Evolutionary conservation across 2,797 vertebrate species (phyloP).

Genomic region (Rhadinocentrus ornatus): DNA sequence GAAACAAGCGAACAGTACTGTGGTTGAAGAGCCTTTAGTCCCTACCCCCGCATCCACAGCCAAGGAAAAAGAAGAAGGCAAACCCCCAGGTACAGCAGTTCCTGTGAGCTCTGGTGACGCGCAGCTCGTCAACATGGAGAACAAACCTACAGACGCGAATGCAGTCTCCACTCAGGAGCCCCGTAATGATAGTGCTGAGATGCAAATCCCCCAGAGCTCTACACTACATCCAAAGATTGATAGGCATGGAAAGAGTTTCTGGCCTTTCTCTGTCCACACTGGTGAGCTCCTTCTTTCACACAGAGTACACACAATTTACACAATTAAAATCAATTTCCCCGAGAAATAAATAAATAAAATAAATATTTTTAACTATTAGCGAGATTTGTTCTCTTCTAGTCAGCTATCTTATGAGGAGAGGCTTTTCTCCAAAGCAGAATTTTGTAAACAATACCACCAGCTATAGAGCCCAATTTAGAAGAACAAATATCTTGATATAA

Average conservation of each 20-base stretch:
- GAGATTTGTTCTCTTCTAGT: constrained; percentile 19
- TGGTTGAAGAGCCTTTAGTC: constrained; percentile 68
- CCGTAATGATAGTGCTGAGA: constrained; percentile 72
- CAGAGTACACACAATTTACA: constrained; percentile 11
- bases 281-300: constrained; percentile 68
- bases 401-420: constrained; percentile 15
- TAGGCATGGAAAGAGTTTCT: constrained; percentile 60
- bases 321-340: neutral
- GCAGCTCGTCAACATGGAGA: constrained; percentile 34
- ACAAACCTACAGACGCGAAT: constrained; percentile 40
- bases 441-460: constrained; percentile 36
- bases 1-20: constrained; percentile 61
- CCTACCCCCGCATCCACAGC: constrained; percentile 82
- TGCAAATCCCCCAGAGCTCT: constrained; percentile 79
- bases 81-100: constrained; percentile 35
- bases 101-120: constrained; percentile 48
- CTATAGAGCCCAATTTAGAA: constrained; percentile 43
- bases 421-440: constrained; percentile 24
- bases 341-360: constrained; percentile 9
- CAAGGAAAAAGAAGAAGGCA: constrained; percentile 77
- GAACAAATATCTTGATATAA: constrained; percentile 68
- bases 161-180: constrained; percentile 77
- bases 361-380: constrained; percentile 2
- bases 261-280: constrained; percentile 81
- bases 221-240: constrained; percentile 66